These are phyloP conservation scores for Seira musarum DNA, from an alignment of 2,888 invertebrate genomes.

Conservation along the genomic window DNA sequence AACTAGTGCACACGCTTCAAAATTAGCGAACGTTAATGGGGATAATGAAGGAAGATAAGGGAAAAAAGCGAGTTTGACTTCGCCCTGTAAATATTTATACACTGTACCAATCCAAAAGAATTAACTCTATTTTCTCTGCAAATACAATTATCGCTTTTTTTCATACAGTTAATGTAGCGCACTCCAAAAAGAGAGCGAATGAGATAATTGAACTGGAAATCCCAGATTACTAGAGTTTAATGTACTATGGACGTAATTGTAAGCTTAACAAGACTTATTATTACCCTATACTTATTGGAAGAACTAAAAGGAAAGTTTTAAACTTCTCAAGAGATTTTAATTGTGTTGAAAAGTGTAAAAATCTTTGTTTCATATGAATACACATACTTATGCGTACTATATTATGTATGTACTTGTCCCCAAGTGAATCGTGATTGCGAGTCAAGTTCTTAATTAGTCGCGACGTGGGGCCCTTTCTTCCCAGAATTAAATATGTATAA, in stretches of 20 bases:
- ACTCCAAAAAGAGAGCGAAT: background rate
- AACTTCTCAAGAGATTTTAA: conserved; percentile 3
- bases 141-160: background rate
- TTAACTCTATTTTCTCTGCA: conserved; percentile 1
- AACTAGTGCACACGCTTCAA: background rate
- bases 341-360: background rate
- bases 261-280: too few species aligned
- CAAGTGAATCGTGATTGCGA: background rate
- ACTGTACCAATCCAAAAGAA: background rate
- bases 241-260: background rate
- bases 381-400: background rate
- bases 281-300: too few species aligned
- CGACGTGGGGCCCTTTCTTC: background rate
- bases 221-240: too few species aligned
- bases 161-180: too few species aligned
- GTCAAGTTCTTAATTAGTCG: background rate
- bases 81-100: background rate
- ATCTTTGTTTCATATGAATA: background rate
- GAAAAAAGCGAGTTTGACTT: background rate
- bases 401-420: background rate
- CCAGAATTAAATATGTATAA: background rate
- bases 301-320: background rate
- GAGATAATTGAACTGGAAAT: too few species aligned
- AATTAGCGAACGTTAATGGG: background rate
- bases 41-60: background rate